Base-by-base conservation (phyloP, 2,888 invertebrate species). In the Myathropa florea region DNA sequence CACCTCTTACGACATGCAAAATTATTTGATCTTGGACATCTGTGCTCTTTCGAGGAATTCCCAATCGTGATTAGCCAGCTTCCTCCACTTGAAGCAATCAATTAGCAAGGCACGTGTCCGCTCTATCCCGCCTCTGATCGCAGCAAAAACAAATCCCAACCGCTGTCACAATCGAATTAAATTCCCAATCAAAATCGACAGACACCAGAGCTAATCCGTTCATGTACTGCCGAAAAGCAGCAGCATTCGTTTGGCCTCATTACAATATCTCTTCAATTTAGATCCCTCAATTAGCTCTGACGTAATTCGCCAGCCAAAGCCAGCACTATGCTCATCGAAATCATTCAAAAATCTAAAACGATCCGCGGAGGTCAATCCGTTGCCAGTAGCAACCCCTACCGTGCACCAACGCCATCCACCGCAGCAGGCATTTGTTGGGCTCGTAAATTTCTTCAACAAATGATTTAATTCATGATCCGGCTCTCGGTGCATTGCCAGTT, bases 371-470 rank as follows among this genome's bases (percentile, higher is more conserved):
- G 21, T 55, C 65, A 60, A 26, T 67, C 30, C 7, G 63, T 46
- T 33, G 39, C 63, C 21, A 75, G 21, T 57, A 4, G 30, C 73
- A 67, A 46, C 81, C 70, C 81, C 68, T 21, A 39, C 73, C 30
- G 36, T 59, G 63, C 28, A 61, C 26, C 55, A 76, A 9, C 36
- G 14, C 55, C 14, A 61, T 14, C 46, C 28, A n/a, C 24, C 4
- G 24, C 60, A 61, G 61, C 21, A 21, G 24, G 30, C 68, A 63
- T 83, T 75, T 75, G 76, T 71, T 82, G 39, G 78, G 60, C 65
- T 86, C 85, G 78, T 86, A 82, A 82, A 86, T 82, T 78, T 82
- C 46, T 46, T 60, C 55, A 82, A 82, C 85, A 86, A 82, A 82
- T 86, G 73, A 86, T 86, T 82, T 46, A 78, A 86, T 86, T 86